Base-by-base conservation (phyloP, 2,113 vertebrate species). In the Scophthalmus maximus region DNA sequence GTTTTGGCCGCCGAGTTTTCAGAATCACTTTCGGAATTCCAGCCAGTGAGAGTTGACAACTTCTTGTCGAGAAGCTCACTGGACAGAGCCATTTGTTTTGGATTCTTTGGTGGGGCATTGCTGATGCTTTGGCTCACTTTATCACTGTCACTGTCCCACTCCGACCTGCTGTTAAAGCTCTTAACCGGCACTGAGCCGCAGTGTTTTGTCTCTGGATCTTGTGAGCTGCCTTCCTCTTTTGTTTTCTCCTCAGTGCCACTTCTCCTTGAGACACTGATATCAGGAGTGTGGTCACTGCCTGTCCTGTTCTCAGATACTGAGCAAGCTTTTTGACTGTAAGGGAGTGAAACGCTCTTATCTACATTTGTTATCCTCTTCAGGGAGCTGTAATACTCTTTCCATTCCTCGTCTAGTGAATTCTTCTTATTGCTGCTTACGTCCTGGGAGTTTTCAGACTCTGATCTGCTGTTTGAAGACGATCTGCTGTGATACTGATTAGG, bases 21-120 rank as follows among this genome's bases (percentile, higher is more conserved):
- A 0, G 94, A 92, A 23, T 96, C 95, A 0, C 95, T 96, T 32
- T 95, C 96, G 0, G 96, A 97, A 83, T 97, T 95, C 95, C 95
- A 97, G 17, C 91, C 95, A 25, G 93, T 93, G 8, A 89, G 84
- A 5, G 88, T 69, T 12, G 92, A 93, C 6, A 86, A 81, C 76
- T 93, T 95, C 49, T 87, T 94, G 79, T 88, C 76, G 8, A 14
- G 55, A 38, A 5, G 2, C 71, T 80, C 80, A 27, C 73, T 73
- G 22, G 76, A 79, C 75, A 78, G 89, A 30, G 59, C 68, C 11
- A 70, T 85, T 73, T 86, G 87, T 63, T 90, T 93, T 2, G 47
- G 86, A 20, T 59, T 75, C 57, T 81, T 74, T 17, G 67, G 64
- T 6, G 49, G 6, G 23, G 56, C 36, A 6, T 46, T 11, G 9